Evolutionary conservation across 2,113 vertebrate species (phyloP).

Genomic region (Ptychochromis oligacanthus): DNA sequence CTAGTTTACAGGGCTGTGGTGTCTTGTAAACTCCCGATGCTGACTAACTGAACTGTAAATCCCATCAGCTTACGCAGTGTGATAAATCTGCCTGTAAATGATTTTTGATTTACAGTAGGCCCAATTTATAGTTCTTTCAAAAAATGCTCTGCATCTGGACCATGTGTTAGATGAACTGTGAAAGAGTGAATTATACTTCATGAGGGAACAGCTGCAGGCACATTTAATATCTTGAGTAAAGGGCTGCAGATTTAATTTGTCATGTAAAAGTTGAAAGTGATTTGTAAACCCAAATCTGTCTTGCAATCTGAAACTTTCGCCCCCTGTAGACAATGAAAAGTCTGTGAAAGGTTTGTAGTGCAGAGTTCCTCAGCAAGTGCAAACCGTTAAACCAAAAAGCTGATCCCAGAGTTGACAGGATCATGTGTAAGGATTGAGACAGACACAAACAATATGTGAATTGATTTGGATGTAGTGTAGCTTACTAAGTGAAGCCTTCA

Average conservation of each 20-base stretch:
- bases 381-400: too few relatives aligned
- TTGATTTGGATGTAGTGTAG: background rate
- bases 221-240: too few relatives aligned
- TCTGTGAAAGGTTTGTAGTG: too few relatives aligned
- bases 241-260: too few relatives aligned
- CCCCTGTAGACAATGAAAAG: too few relatives aligned
- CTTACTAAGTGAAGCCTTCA: background rate
- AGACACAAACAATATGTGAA: background rate
- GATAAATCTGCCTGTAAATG: slow-evolving; percentile 19
- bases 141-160: background rate
- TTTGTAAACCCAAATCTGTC: too few relatives aligned
- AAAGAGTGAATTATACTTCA: too few relatives aligned
- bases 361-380: background rate
- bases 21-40: slow-evolving; percentile 28
- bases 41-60: slow-evolving; percentile 37
- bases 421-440: background rate
- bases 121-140: background rate
- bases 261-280: too few relatives aligned
- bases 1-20: slow-evolving; percentile 8
- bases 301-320: too few relatives aligned
- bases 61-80: slow-evolving; percentile 9
- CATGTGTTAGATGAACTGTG: background rate
- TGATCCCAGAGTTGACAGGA: too few relatives aligned
- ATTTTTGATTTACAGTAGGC: slow-evolving; percentile 8
- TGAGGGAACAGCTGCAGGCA: too few relatives aligned